A percentile compares a stretch with the other conserved stretches of the same genome.
Conservation (phyloP, 2,797 vertebrate genomes). For the Petrocephalus schoutedeni region DNA sequence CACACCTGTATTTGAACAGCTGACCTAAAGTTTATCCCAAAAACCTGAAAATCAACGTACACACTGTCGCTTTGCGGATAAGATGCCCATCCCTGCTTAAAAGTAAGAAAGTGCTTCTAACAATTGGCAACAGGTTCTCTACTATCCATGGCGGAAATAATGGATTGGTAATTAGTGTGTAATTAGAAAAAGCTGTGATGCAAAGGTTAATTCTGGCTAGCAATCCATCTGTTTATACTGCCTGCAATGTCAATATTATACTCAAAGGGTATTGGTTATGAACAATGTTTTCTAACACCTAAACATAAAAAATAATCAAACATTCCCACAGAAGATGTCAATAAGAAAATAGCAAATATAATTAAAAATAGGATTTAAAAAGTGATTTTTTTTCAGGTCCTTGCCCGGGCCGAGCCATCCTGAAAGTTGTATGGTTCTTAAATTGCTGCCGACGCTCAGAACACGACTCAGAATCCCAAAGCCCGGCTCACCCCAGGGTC, state of each 20-base stretch:
- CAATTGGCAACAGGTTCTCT: neutral
- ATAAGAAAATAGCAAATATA: neutral
- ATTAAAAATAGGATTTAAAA: neutral
- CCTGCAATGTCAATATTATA: neutral
- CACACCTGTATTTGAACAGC: too few species aligned
- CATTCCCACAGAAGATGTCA: neutral
- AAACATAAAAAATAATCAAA: neutral
- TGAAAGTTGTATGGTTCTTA: neutral
- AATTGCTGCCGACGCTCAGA: neutral
- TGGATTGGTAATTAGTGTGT: neutral
- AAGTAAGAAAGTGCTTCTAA: neutral
- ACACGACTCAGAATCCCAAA: neutral
- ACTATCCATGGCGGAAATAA: neutral
- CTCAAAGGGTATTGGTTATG: neutral
- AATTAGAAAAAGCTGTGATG: neutral
- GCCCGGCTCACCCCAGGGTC: neutral
- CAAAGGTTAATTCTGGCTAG: conserved; percentile 6
- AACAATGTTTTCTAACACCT: neutral
- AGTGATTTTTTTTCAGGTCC: conserved; percentile 28
- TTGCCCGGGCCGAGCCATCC: neutral
- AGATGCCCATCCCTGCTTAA: too few species aligned
- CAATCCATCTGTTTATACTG: neutral
- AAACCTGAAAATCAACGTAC: too few species aligned
- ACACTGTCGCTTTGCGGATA: too few species aligned
- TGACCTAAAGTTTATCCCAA: too few species aligned